Percentiles rank a stretch among this genome's conserved stretches.
Evolutionary conservation across 2,888 invertebrate genomes (phyloP).

Genomic region (Parelbella ahira): DNA sequence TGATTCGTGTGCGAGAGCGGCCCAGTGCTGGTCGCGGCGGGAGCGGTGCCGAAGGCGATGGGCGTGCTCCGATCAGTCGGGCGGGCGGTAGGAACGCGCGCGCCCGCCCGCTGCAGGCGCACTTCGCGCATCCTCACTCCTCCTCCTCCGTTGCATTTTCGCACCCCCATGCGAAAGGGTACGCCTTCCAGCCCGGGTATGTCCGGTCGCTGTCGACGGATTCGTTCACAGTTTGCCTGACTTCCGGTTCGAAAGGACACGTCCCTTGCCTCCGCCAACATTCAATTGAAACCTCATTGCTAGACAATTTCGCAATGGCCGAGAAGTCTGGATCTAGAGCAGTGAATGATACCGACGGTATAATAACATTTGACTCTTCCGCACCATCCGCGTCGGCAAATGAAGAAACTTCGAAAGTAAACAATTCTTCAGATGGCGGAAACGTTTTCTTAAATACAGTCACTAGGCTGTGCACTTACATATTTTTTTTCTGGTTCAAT

Average conservation of each 20-base stretch:
- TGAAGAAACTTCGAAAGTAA: constrained; percentile 4
- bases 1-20: constrained; percentile 7
- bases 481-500: constrained; percentile 14
- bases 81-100: constrained; percentile 48
- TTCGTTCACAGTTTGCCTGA: constrained; percentile 44
- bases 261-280: too few species aligned
- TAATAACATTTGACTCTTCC: background rate
- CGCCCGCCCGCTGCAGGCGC: constrained; percentile 42
- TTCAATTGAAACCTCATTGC: too few species aligned
- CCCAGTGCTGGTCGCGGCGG: constrained; percentile 10
- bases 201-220: constrained; percentile 33
- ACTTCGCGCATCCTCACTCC: constrained; percentile 36
- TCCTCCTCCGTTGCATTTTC: constrained; percentile 45
- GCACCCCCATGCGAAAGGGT: constrained; percentile 44
- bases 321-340: background rate
- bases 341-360: constrained; percentile 5
- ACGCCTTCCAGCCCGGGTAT: constrained; percentile 45
- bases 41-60: constrained; percentile 25
- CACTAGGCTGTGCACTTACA: constrained; percentile 12
- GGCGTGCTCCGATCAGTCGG: constrained; percentile 41
- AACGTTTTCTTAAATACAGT: constrained; percentile 3
- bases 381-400: background rate
- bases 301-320: constrained; percentile 10
- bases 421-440: background rate
- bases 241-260: constrained; percentile 42